Conservation (phyloP, 2,113 vertebrate species). For the Mesoclemmys tuberculata region DNA sequence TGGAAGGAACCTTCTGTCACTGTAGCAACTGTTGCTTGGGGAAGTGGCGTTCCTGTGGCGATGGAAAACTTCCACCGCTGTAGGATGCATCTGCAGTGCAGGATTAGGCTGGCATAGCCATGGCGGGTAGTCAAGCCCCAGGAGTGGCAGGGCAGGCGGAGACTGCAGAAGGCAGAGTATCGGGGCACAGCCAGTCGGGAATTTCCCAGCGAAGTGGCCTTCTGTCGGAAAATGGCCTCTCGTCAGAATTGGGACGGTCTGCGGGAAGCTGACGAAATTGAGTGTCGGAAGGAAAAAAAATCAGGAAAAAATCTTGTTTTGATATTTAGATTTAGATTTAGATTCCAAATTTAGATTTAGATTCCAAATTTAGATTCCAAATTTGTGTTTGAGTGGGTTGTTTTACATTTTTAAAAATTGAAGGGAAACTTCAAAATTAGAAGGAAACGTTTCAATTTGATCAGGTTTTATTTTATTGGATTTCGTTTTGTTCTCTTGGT, state of each 20-base stretch:
- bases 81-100: rapidly evolving
- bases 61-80: background rate
- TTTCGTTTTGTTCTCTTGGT: background rate
- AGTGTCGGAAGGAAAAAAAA: background rate
- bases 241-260: background rate
- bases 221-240: background rate
- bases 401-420: background rate
- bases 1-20: background rate
- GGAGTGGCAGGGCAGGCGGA: too few species aligned
- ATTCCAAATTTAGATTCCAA: background rate
- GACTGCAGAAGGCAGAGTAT: background rate
- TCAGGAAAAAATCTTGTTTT: background rate
- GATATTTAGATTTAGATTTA: too few species aligned
- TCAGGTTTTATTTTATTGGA: background rate
- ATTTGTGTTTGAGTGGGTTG: background rate
- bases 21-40: background rate
- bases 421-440: background rate
- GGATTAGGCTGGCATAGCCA: background rate
- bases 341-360: too few species aligned
- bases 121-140: background rate
- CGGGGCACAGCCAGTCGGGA: too few species aligned
- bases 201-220: background rate
- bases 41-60: background rate
- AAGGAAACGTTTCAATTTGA: background rate
- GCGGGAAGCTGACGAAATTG: background rate